phyloP scores from a whole-genome alignment of 53 echinoderm and acorn worm genomes.

The Henricia sp. region DNA sequence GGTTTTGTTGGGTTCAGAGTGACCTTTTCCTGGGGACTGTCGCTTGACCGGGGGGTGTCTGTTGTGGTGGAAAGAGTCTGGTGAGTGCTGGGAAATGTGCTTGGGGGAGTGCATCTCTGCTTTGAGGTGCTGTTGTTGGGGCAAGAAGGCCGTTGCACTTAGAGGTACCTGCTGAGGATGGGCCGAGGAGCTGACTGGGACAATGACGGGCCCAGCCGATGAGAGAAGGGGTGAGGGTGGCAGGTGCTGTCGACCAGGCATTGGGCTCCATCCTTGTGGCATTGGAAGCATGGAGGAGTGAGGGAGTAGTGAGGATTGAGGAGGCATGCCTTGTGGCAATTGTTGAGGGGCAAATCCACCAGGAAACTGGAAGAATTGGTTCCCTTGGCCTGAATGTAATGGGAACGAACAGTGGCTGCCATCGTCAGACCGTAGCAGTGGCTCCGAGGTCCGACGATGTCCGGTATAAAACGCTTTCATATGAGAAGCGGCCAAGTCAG shows the following conservation, averaged over 20 bases:
- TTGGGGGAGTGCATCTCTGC: slow-evolving; percentile 68
- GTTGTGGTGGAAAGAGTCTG: slow-evolving; percentile 49
- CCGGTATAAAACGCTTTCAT: slow-evolving; percentile 67
- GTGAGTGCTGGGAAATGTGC: slow-evolving; percentile 48
- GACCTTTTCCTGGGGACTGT: slow-evolving; percentile 69
- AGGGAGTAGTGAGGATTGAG: slow-evolving; percentile 78
- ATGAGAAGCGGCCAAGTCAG: slow-evolving; percentile 60
- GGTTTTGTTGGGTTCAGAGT: slow-evolving; percentile 82
- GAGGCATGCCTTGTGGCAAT: slow-evolving; percentile 80
- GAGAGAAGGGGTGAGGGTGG: slow-evolving; percentile 73
- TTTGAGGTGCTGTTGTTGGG: slow-evolving; percentile 65
- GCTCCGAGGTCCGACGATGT: slow-evolving; percentile 67
- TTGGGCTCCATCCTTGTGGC: slow-evolving; percentile 66
- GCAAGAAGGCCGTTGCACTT: slow-evolving; percentile 36
- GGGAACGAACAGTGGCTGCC: slow-evolving; percentile 61
- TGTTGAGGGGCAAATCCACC: slow-evolving; percentile 71
- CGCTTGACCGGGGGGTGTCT: slow-evolving; percentile 72
- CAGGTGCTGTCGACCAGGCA: slow-evolving; percentile 69
- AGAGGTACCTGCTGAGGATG: slow-evolving; percentile 52
- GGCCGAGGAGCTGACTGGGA: slow-evolving; percentile 57
- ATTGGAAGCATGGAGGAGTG: slow-evolving; percentile 85
- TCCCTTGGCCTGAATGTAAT: slow-evolving; percentile 62
- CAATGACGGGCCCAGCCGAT: slow-evolving; percentile 66
- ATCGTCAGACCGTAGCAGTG: slow-evolving; percentile 61
- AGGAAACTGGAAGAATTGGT: slow-evolving; percentile 80